Base-by-base conservation (phyloP, 2,888 invertebrate genomes). In the Polia nebulosa region DNA sequence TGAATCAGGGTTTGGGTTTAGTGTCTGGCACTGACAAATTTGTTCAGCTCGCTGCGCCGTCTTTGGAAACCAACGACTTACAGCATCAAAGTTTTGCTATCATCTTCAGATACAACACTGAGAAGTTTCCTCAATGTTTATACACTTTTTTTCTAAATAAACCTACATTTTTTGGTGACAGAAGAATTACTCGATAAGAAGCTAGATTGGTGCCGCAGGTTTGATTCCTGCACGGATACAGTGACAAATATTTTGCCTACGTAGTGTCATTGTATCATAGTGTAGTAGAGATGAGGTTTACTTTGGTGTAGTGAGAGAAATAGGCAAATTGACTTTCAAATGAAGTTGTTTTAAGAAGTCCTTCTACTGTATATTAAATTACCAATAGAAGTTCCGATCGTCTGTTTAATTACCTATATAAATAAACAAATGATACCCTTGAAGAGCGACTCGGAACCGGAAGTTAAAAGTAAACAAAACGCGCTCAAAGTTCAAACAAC, bases 401-500 rank as follows among this genome's bases (percentile, higher is more conserved):
- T 22, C 17, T 13, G 17, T 4, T 7, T 17, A 27, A 22, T 34
- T n/a, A n/a, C n/a, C n/a, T n/a, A 44, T 15, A 36, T 67, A 53
- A 36, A 45, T 27, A 52, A 36, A 52, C 34, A 45, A 45, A 36
- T 3, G 5, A 8, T 34, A 22, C 11, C 29, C 22, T 29, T n/a
- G 52, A 36, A 1, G n/a, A 36, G 52, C 44, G 45, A 45, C n/a
- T 36, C 52, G n/a, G 22, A 47, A 39, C 29, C 52, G n/a, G 22
- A 47, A 39, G 36, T 53, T 15, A 15, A 20, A 52, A 34, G 17
- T 20, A 27, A 69, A 70, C 25, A 55, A 44, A 70, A 59, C 44
- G 29, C 44, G 44, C 22, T 51, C 59, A 70, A 71, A 58, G 59
- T 44, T 71, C 51, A 45, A 58, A 32, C 41, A 52, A 22, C 41